A percentile compares a stretch with the other conserved stretches of the same genome.
These are phyloP conservation scores for Agrochola lychnidis DNA, from an alignment of 2,888 invertebrate genomes.

Conservation along the genomic window DNA sequence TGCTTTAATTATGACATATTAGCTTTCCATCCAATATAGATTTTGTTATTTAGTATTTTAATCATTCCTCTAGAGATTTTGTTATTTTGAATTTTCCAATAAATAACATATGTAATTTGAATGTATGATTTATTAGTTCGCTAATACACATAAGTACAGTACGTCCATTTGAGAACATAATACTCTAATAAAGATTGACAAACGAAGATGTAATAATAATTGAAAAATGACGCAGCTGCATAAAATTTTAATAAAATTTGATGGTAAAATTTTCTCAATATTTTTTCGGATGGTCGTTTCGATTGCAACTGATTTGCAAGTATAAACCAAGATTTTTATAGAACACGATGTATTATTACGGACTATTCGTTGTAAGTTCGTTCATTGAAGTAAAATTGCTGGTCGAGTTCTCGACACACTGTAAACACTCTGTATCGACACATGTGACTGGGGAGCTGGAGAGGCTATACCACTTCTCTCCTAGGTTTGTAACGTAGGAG, in stretches of 20 bases:
- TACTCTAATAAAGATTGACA: neutral
- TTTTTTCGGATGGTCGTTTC: neutral
- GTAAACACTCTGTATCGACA: constrained; percentile 9
- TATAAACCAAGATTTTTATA: neutral
- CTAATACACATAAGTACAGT: neutral
- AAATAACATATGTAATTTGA: neutral
- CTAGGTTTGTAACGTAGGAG: neutral
- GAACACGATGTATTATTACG: neutral
- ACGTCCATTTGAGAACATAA: neutral
- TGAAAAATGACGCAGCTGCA: neutral
- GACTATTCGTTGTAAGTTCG: neutral
- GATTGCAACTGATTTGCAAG: too few relatives aligned
- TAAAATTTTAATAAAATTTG: neutral
- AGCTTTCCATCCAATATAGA: neutral
- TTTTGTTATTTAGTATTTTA: neutral
- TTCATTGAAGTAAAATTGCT: neutral
- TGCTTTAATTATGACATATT: constrained; percentile 38
- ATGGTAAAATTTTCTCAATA: neutral
- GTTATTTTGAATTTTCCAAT: neutral
- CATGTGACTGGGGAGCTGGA: neutral
- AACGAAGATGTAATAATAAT: neutral
- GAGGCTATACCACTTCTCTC: neutral
- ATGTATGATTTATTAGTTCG: neutral
- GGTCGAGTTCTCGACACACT: neutral
- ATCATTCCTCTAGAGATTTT: neutral